A percentile compares a stretch with the other conserved stretches of the same genome.
These are phyloP conservation scores for Resseliella maxima DNA, from an alignment of 2,888 invertebrate genomes.

Conservation along the genomic window DNA sequence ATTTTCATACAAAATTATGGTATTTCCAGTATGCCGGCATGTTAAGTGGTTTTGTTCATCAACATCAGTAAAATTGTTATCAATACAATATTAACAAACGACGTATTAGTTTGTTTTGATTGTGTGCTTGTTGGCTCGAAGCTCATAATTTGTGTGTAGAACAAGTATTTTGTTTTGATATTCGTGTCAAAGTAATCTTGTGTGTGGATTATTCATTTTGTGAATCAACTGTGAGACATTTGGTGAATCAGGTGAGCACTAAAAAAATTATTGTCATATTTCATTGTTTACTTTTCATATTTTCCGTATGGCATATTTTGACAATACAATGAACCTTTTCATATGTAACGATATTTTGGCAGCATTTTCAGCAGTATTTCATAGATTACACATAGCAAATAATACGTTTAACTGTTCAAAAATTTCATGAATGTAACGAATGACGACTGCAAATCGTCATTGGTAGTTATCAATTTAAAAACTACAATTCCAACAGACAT, in stretches of 20 bases:
- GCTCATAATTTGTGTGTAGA: neutral
- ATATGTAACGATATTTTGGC: no score
- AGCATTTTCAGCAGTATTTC: neutral
- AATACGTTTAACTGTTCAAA: neutral
- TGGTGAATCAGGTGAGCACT: neutral
- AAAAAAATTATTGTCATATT: neutral
- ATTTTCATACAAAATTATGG: neutral
- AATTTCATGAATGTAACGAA: neutral
- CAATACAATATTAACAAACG: conserved; percentile 13
- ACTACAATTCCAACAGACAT: neutral
- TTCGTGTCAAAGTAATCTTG: neutral
- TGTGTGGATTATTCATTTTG: neutral
- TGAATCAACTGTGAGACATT: neutral
- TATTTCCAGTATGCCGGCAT: neutral
- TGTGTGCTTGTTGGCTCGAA: neutral
- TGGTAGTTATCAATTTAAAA: neutral
- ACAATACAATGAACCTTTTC: neutral
- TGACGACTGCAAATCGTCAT: neutral
- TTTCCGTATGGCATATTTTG: neutral
- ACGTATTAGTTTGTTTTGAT: neutral
- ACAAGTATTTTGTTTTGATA: neutral
- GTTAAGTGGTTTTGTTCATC: neutral
- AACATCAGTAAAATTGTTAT: conserved; percentile 22
- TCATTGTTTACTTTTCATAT: neutral
- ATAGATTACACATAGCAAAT: neutral